A percentile compares a stretch with the other conserved stretches of the same genome.
Conservation (phyloP, 2,113 vertebrate genomes). For the Poeciliopsis turrubarensis region DNA sequence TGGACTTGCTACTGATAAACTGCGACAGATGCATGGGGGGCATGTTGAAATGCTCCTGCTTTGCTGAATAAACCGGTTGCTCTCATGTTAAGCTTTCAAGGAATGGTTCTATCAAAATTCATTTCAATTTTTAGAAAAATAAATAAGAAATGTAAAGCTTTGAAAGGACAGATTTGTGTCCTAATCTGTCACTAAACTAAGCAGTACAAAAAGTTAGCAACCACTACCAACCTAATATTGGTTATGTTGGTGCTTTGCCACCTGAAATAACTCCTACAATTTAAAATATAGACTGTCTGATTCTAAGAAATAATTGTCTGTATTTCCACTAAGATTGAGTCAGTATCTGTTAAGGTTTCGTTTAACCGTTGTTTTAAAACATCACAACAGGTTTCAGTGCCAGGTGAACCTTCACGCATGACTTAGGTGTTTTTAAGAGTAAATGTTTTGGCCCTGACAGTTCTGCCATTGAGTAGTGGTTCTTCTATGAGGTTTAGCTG, state of each 20-base stretch:
- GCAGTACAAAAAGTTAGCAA: too few relatives aligned
- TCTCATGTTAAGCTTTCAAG: constrained; percentile 28
- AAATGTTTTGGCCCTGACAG: background rate
- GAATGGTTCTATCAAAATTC: background rate
- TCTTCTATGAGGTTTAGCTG: background rate
- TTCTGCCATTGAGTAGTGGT: background rate
- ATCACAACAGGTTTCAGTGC: background rate
- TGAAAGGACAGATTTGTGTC: background rate
- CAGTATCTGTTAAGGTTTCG: background rate
- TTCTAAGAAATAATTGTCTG: background rate
- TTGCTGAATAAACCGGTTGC: constrained; percentile 50
- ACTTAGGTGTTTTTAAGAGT: background rate
- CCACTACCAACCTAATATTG: background rate
- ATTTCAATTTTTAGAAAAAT: background rate
- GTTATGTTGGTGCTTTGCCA: background rate
- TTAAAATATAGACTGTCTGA: too few relatives aligned
- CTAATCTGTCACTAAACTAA: background rate
- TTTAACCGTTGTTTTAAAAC: background rate
- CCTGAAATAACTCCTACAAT: background rate
- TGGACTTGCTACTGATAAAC: constrained; percentile 87
- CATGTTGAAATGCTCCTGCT: constrained; percentile 80
- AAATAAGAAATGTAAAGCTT: background rate
- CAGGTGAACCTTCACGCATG: background rate
- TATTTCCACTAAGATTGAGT: background rate
- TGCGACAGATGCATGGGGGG: constrained; percentile 90